Base-by-base conservation (phyloP, 2,797 vertebrate genomes). In the Octomys mimax region DNA sequence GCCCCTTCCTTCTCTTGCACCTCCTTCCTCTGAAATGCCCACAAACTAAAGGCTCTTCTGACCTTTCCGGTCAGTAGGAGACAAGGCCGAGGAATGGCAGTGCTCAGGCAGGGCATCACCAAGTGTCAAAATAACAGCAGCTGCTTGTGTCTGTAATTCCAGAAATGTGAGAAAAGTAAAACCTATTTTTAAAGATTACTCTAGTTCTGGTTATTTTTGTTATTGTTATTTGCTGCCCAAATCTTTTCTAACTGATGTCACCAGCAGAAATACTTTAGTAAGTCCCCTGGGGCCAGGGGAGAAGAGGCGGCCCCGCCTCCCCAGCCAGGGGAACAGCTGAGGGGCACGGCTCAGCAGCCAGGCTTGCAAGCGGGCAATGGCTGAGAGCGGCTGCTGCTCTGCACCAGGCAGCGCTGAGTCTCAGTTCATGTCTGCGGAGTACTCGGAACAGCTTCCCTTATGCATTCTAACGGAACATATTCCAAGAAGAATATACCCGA, bases 141-240 rank as follows among this genome's bases (percentile, higher is more conserved):
- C n/a, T 92, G 85, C n/a, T 31, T 59, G 49, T 33, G 64, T 87
- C 54, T 89, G 46, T 6, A 78, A 46, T 94, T 90, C 39, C 31
- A 95, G 75, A 88, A 96, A 87, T 64, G 33, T 57, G 26, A 94
- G 57, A 49, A 84, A 90, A 80, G 78, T 39, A 52, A 87, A 42
- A 18, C 14, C 21, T 86, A 26, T n/a, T 94, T 92, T 87, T 31
- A 73, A 93, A 94, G 92, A 64, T 3, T 2, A 52, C 6, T 81
- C 22, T 68, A 68, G 33, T 42, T 52, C 57, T 77, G 52, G 9
- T 84, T 93, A 71, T 73, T 91, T 77, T 36, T 89, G 42, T 33
- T 89, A 78, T n/a, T 87, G n/a, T 78, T 66, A 89, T 79, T 70
- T 90, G 49, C 6, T 39, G 64, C 33, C 73, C 66, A 89, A 62